Evolutionary conservation across 2,113 vertebrate genomes (phyloP).

Genomic region (Hippolais icterina): DNA sequence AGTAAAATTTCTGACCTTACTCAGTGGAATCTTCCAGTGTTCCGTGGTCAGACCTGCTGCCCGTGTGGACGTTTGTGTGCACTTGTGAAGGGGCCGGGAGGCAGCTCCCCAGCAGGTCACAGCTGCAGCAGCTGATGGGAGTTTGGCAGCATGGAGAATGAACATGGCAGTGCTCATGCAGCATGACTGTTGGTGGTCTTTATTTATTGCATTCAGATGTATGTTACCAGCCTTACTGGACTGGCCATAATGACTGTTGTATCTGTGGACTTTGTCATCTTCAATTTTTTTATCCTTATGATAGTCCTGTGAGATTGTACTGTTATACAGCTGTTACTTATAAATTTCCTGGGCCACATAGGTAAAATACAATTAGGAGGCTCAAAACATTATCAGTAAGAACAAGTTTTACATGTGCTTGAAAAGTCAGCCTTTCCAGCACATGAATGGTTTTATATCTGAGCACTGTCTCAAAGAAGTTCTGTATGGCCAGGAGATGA

Average conservation of each 20-base stretch:
- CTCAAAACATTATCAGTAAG: not conserved
- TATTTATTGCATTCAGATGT: not conserved
- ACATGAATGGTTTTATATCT: not conserved
- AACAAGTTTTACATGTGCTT: not conserved
- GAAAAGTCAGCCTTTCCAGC: not conserved
- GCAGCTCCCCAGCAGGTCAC: not conserved
- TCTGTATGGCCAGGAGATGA: not conserved
- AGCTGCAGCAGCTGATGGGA: not conserved
- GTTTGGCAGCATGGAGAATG: not conserved
- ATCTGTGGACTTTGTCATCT: not conserved
- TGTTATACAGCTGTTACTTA: not conserved
- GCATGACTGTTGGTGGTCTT: not conserved
- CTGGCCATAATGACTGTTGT: not conserved
- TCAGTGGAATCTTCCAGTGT: not conserved
- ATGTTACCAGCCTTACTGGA: rapidly evolving
- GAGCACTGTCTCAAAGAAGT: not conserved
- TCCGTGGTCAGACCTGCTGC: rapidly evolving
- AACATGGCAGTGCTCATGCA: not conserved
- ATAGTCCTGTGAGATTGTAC: not conserved
- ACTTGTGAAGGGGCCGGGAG: not conserved
- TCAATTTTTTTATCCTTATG: not conserved
- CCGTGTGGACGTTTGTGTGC: rapidly evolving
- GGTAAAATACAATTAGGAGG: not conserved
- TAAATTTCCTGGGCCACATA: not conserved
- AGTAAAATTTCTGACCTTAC: not conserved